Evolutionary conservation across 2,797 vertebrate genomes (phyloP).

Genomic region (Esox lucius): DNA sequence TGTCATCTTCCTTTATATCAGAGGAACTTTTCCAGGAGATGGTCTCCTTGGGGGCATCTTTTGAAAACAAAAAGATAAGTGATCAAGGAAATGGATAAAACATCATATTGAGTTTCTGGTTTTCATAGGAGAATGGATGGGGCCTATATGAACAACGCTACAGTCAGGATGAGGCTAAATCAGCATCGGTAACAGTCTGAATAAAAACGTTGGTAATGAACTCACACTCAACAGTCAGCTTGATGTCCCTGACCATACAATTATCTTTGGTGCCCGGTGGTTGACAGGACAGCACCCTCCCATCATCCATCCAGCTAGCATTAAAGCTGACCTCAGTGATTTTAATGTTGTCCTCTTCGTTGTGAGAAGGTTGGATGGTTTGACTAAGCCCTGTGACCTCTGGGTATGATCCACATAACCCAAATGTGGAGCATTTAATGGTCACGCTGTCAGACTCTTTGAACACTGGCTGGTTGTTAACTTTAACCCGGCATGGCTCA

Average conservation of each 20-base stretch:
- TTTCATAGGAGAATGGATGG: background rate
- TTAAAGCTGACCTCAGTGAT: background rate
- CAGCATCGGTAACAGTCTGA: background rate
- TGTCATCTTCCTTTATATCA: rapidly evolving
- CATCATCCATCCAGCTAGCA: constrained; percentile 41
- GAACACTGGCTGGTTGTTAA: constrained; percentile 12
- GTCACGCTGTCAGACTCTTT: rapidly evolving
- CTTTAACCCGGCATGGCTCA: constrained; percentile 59
- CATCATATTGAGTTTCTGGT: background rate
- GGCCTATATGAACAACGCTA: background rate
- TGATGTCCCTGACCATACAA: constrained; percentile 32
- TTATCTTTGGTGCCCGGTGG: background rate
- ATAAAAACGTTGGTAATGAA: background rate
- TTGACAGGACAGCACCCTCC: constrained; percentile 52
- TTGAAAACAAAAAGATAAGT: background rate
- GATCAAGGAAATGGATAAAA: background rate
- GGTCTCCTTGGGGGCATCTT: constrained; percentile 56
- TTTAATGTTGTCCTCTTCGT: background rate
- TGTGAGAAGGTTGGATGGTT: rapidly evolving
- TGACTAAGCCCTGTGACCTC: background rate
- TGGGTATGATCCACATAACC: background rate
- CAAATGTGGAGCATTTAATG: constrained; percentile 51
- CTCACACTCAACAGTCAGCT: constrained; percentile 63
- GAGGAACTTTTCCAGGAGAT: rapidly evolving
- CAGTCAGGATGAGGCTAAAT: background rate